Conservation (phyloP, 2,113 vertebrate species). For the Nothocercus julius region DNA sequence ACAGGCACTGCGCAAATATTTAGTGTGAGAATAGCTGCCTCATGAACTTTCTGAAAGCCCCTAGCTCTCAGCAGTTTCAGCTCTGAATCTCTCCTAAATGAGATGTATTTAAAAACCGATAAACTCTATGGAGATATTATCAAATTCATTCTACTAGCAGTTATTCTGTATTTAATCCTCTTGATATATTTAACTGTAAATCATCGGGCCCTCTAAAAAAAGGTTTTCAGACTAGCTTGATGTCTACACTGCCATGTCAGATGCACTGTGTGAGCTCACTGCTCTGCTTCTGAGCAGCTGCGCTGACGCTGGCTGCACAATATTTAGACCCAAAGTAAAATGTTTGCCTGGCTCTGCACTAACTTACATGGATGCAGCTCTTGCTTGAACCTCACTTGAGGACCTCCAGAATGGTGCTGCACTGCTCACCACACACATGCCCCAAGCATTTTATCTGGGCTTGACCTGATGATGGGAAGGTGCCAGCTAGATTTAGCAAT, state of each 20-base stretch:
- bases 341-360: background rate
- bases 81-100: background rate
- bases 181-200: background rate
- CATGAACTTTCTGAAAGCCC: background rate
- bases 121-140: background rate
- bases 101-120: background rate
- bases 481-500: background rate
- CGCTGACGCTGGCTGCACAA: background rate
- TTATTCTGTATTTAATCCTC: constrained; percentile 8
- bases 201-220: background rate
- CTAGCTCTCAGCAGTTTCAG: background rate
- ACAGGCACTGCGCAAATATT: background rate
- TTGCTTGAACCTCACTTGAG: background rate
- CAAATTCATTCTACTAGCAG: background rate
- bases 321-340: background rate
- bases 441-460: background rate
- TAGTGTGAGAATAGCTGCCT: background rate
- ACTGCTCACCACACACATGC: background rate
- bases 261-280: background rate
- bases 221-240: background rate
- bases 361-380: background rate
- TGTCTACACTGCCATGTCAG: background rate
- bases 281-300: background rate
- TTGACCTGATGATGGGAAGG: background rate
- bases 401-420: background rate